These are phyloP conservation scores for Takifugu rubripes DNA, from an alignment of 2,797 vertebrate species.

Conservation along the genomic window DNA sequence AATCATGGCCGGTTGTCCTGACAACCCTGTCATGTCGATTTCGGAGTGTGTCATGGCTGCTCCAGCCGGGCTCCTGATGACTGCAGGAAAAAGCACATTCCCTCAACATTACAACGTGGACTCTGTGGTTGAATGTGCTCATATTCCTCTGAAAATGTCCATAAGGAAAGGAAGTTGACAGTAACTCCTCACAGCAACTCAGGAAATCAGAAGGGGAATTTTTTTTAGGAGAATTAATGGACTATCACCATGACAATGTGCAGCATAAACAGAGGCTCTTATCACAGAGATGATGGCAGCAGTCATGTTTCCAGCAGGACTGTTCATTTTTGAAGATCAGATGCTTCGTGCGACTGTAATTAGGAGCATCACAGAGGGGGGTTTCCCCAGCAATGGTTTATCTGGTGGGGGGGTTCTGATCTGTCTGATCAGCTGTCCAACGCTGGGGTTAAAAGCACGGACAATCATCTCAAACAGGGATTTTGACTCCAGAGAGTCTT, in stretches of 20 bases:
- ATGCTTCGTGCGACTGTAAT: constrained; percentile 26
- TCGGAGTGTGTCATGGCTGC: constrained; percentile 67
- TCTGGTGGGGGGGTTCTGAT: constrained; percentile 17
- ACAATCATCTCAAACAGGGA: constrained; percentile 5
- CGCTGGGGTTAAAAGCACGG: constrained; percentile 8
- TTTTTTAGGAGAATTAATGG: no score
- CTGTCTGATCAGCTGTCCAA: constrained; percentile 19
- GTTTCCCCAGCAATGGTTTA: background rate
- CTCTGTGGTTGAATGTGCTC: no score
- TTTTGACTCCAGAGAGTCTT: background rate
- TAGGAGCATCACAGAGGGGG: constrained; percentile 10
- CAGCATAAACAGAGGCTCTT: no score
- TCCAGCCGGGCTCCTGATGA: constrained; percentile 45
- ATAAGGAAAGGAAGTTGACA: no score
- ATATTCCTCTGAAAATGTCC: no score
- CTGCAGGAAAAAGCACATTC: background rate
- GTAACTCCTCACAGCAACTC: no score
- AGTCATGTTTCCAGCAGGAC: background rate
- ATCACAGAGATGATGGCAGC: no score
- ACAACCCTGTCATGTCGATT: constrained; percentile 81
- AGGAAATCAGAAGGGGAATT: no score
- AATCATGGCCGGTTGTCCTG: constrained; percentile 89
- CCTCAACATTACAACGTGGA: no score
- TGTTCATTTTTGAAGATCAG: constrained; percentile 6
- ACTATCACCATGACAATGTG: no score